Base-by-base conservation (phyloP, 2,888 invertebrate species). In the Pandemis heparana region DNA sequence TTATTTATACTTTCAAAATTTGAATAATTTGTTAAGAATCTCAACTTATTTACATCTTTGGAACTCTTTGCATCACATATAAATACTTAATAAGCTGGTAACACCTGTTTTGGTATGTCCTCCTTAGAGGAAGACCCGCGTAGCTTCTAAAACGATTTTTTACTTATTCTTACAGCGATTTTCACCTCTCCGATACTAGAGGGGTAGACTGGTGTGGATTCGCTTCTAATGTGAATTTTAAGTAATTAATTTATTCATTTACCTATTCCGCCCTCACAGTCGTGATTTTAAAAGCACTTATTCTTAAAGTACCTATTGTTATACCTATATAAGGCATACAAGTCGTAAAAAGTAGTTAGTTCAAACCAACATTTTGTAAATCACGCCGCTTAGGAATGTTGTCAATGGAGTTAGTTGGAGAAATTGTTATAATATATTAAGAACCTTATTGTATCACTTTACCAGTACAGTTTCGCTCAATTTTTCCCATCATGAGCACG, bases 151-250 rank as follows among this genome's bases (percentile, higher is more conserved):
- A 64, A 51, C 63, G 23, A 23, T 66, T 68, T 73, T 73, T 67
- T 74, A 76, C 60, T 74, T 68, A 67, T 71, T 72, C 70, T 73
- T 69, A 74, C 72, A 76, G 75, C 74, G 74, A 77, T 74, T 75
- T 73, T 74, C 23, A 70, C 56, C 60, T 77, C 75, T 64, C 64
- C 73, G 32, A 53, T 10, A 76, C 76, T 72, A 70, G 48, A 76
- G 77, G 73, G 10, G 41, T 68, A 77, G 77, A 78, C 76, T 78
- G 79, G 75, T 76, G 70, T 23, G 14, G 10, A 39, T 16, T n/a
- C 65, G 38, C 38, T 38, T 18, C 14, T 41, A 1, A 48, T n/a
- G 39, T 39, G 5, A 2, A 12, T 48, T 8, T 5, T 38, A 51
- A 65, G 9, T 65, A 8, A 12, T 23, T 32, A 1, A 56, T 9